Conservation (phyloP, 2,888 invertebrate species). For the Orthonevra nobilis region DNA sequence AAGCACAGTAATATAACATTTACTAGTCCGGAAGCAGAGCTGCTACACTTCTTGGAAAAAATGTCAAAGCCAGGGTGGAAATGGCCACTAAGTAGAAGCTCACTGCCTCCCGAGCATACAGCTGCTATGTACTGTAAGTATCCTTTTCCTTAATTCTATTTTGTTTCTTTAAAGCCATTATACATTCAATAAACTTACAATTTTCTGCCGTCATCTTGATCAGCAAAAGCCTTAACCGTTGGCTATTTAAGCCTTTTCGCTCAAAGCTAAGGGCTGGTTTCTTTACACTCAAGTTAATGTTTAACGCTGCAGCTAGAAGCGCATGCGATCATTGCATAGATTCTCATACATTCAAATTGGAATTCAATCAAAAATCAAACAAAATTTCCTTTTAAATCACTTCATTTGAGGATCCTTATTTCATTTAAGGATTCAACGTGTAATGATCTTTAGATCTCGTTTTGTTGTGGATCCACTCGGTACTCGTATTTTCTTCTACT, state of each 20-base stretch:
- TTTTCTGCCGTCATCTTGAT: constrained; percentile 18
- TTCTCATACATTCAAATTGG: constrained; percentile 17
- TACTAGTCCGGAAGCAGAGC: constrained; percentile 87
- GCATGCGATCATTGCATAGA: constrained; percentile 62
- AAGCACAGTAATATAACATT: constrained; percentile 86
- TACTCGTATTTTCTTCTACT: background rate
- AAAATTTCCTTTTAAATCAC: background rate
- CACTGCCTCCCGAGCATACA: constrained; percentile 85
- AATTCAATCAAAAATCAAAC: background rate
- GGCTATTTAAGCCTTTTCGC: constrained; percentile 39
- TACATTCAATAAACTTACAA: constrained; percentile 25
- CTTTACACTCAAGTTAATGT: constrained; percentile 31
- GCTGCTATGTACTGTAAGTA: constrained; percentile 80
- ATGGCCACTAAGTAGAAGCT: constrained; percentile 87
- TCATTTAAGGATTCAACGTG: background rate
- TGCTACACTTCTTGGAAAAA: constrained; percentile 89
- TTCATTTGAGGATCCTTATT: background rate
- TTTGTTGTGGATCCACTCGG: constrained; percentile 15
- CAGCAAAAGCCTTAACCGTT: constrained; percentile 10
- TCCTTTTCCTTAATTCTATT: constrained; percentile 1
- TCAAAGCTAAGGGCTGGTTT: constrained; percentile 52
- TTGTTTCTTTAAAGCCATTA: constrained; percentile 10
- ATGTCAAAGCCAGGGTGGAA: constrained; percentile 92
- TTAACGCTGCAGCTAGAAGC: constrained; percentile 60
- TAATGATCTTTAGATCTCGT: background rate